Conservation (phyloP, 2,113 vertebrate genomes). For the Alosa alosa region DNA sequence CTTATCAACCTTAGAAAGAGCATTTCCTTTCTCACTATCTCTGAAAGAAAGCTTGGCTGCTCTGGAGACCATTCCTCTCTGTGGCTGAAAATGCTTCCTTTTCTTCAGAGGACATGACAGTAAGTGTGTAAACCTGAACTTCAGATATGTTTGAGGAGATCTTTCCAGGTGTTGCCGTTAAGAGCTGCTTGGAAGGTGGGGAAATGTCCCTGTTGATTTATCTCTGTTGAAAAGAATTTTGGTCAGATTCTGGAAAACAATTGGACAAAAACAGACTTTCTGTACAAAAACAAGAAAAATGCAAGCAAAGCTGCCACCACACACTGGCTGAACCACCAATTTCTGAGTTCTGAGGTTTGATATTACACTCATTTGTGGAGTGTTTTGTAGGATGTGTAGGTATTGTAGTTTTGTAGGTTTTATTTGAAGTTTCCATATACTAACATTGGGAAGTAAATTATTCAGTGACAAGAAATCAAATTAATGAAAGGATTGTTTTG, state of each 20-base stretch:
- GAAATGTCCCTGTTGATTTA: not conserved
- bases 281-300: too few species aligned
- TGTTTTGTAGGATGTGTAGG: not conserved
- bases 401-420: not conserved
- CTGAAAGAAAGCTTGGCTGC: not conserved
- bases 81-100: not conserved
- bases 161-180: not conserved
- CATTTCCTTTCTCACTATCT: not conserved
- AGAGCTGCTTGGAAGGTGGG: not conserved
- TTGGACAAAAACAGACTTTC: too few species aligned
- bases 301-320: too few species aligned
- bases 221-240: not conserved
- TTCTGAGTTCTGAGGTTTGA: too few species aligned
- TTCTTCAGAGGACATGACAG: not conserved
- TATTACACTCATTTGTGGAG: too few species aligned
- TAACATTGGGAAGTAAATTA: not conserved
- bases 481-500: not conserved
- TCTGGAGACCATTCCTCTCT: not conserved
- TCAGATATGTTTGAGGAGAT: not conserved
- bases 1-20: not conserved
- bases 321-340: too few species aligned
- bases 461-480: not conserved
- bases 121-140: not conserved
- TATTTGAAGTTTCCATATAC: too few species aligned
- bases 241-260: not conserved